These are phyloP conservation scores for Lucinisca nassula DNA, from an alignment of 2,888 invertebrate species.

Conservation along the genomic window DNA sequence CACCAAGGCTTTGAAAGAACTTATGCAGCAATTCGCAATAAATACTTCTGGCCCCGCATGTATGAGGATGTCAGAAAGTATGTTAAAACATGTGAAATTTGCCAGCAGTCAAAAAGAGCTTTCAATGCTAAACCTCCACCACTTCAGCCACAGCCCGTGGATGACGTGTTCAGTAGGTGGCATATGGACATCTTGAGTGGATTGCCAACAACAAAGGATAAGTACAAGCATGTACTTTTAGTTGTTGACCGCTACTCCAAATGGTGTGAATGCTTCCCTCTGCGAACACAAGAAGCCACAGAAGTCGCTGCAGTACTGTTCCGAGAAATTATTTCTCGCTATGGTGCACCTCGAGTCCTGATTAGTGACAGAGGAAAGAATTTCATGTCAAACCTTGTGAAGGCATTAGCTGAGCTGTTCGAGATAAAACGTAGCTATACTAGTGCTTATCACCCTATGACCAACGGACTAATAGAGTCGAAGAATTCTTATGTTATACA, in stretches of 20 bases:
- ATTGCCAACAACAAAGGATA: slow-evolving; percentile 44
- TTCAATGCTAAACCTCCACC: slow-evolving; percentile 43
- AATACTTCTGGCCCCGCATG: slow-evolving; percentile 71
- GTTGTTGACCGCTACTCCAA: slow-evolving; percentile 63
- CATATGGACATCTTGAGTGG: slow-evolving; percentile 65
- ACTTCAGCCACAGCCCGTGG: slow-evolving; percentile 41
- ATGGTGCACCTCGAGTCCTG: slow-evolving; percentile 29
- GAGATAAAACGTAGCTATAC: slow-evolving; percentile 32
- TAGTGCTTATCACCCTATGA: slow-evolving; percentile 62
- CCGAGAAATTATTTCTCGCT: slow-evolving; percentile 40
- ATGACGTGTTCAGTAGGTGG: slow-evolving; percentile 39
- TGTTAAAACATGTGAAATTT: slow-evolving; percentile 49
- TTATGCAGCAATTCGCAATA: slow-evolving; percentile 45
- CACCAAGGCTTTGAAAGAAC: slow-evolving; percentile 69
- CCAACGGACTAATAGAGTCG: slow-evolving; percentile 58
- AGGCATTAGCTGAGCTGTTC: slow-evolving; percentile 45
- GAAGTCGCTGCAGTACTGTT: slow-evolving; percentile 41
- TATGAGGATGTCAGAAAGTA: slow-evolving; percentile 53
- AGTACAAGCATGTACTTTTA: slow-evolving; percentile 58
- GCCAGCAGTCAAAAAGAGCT: slow-evolving; percentile 51
- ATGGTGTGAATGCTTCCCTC: too few relatives aligned
- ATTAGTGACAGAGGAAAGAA: slow-evolving; percentile 48
- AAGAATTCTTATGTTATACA: slow-evolving; percentile 64
- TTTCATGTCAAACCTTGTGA: slow-evolving; percentile 54
- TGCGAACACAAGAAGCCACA: too few relatives aligned